Evolutionary conservation across 2,113 vertebrate species (phyloP).

Genomic region (Brachyistius frenatus): DNA sequence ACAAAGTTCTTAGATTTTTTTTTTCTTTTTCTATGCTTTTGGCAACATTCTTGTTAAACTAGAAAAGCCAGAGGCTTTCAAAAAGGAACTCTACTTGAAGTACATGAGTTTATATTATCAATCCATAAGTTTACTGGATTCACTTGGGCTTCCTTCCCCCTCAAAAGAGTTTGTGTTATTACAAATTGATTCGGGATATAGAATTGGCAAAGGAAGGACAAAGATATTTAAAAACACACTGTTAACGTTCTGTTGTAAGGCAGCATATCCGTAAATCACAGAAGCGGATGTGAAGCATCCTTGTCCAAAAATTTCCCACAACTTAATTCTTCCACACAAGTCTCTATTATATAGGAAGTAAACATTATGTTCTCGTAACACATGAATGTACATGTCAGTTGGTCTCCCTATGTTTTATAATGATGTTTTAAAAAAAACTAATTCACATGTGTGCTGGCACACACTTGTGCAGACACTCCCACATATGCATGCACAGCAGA

Average conservation of each 20-base stretch:
- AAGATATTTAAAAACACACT: background rate
- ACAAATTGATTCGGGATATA: slow-evolving; percentile 22
- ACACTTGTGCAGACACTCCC: slow-evolving; percentile 28
- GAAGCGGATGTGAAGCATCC: background rate
- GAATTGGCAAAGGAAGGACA: slow-evolving; percentile 8
- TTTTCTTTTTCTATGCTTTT: slow-evolving; percentile 11
- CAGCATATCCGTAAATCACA: background rate
- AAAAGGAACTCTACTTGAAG: slow-evolving; percentile 7
- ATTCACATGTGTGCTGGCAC: slow-evolving; percentile 8
- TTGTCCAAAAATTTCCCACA: slow-evolving; percentile 2
- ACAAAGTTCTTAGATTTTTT: slow-evolving; percentile 19
- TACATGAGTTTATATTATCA: slow-evolving; percentile 33
- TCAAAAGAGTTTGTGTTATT: slow-evolving; percentile 1
- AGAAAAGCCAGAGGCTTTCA: slow-evolving; percentile 35
- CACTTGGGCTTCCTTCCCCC: background rate
- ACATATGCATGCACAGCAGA: slow-evolving; percentile 53
- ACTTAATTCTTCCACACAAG: slow-evolving; percentile 8
- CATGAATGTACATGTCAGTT: slow-evolving; percentile 4
- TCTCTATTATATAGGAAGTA: slow-evolving; percentile 29
- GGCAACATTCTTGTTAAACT: slow-evolving; percentile 10
- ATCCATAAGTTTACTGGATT: slow-evolving; percentile 15
- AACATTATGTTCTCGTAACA: slow-evolving; percentile 8
- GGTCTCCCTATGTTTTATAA: slow-evolving; percentile 12
- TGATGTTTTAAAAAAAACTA: slow-evolving; percentile 8
- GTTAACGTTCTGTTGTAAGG: background rate